Conservation (phyloP, 1,140 invertebrate species). For the Drosophila quadrilineata region DNA sequence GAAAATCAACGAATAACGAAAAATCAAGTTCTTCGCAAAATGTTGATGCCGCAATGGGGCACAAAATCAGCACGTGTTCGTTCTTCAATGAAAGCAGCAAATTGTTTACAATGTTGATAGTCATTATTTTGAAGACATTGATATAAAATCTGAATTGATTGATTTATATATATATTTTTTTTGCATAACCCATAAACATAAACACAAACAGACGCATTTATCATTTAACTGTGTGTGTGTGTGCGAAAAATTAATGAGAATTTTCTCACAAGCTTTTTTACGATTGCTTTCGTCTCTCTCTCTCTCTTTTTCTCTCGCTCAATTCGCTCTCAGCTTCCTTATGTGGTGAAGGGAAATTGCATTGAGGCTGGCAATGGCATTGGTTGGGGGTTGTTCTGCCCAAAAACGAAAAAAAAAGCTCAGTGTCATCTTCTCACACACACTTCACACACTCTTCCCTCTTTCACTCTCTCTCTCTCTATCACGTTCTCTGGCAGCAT, state of each 20-base stretch:
- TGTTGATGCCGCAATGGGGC: not conserved
- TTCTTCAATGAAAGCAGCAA: not conserved
- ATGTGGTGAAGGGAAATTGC: constrained; percentile 54
- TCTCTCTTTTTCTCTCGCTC: not conserved
- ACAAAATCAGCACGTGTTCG: constrained; percentile 36
- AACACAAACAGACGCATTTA: constrained; percentile 7
- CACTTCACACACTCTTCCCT: not conserved
- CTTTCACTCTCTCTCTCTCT: not conserved
- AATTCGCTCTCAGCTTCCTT: constrained; percentile 19
- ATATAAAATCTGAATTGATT: constrained; percentile 5
- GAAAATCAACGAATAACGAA: constrained; percentile 1
- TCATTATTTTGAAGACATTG: not conserved
- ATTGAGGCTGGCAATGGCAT: constrained; percentile 78
- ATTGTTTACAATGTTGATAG: not conserved
- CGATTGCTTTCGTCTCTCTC: not conserved
- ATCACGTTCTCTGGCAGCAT: not conserved
- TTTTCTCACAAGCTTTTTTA: constrained; percentile 30
- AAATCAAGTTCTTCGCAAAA: not conserved
- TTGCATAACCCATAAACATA: constrained; percentile 32
- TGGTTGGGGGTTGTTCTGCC: constrained; percentile 60
- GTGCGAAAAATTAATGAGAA: too few species aligned
- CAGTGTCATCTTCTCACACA: too few species aligned
- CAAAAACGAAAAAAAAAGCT: constrained; percentile 32
- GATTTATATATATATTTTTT: too few species aligned
- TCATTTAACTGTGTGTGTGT: too few species aligned